Conservation (phyloP, 2,888 invertebrate genomes). For the Diogma glabrata region DNA sequence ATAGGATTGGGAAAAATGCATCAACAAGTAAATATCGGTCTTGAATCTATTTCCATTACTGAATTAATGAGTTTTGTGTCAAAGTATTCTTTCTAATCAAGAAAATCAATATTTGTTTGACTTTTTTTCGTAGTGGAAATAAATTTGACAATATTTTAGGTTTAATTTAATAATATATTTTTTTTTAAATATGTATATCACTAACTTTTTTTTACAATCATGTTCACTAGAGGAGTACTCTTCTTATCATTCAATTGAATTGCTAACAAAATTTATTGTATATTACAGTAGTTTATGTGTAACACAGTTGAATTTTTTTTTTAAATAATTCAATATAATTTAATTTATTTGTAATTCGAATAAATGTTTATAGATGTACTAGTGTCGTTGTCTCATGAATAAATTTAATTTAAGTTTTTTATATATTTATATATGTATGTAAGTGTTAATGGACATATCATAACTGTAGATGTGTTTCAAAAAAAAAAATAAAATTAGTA, state of each 20-base stretch:
- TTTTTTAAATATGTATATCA: no score
- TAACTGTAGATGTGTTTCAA: no score
- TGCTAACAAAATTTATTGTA: conserved; percentile 4
- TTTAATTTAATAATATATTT: not conserved
- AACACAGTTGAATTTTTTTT: not conserved
- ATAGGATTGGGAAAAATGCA: not conserved
- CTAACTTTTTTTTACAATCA: no score
- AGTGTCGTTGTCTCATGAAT: conserved; percentile 20
- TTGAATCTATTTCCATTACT: no score
- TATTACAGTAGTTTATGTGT: conserved; percentile 6
- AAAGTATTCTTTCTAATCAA: no score
- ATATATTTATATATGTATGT: no score
- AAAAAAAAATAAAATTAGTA: no score
- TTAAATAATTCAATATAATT: not conserved
- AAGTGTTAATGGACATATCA: not conserved
- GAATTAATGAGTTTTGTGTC: no score
- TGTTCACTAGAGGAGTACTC: no score
- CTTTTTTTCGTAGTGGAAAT: no score
- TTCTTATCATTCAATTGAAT: no score
- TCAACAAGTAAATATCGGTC: conserved; percentile 5
- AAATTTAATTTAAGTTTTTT: conserved; percentile 15
- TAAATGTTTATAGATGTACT: conserved; percentile 18
- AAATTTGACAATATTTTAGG: not conserved
- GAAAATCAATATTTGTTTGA: no score
- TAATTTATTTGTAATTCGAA: not conserved